Conservation (phyloP, 2,797 vertebrate species). For the Hafferia zeledoni region DNA sequence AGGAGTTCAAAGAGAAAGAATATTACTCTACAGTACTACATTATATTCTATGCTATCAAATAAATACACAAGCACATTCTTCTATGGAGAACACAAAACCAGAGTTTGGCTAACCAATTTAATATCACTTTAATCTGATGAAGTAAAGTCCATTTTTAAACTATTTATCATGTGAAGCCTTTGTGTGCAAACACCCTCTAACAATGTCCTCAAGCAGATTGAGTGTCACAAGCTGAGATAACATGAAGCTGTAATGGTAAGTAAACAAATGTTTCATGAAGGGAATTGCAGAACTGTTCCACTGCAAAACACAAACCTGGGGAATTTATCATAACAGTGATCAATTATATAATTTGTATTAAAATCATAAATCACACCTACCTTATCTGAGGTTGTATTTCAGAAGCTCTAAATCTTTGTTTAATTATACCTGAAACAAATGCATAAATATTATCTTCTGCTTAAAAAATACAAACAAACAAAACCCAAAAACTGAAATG, state of each 20-base stretch:
- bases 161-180: background rate
- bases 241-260: background rate
- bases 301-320: background rate
- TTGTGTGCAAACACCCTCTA: background rate
- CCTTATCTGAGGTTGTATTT: constrained; percentile 69
- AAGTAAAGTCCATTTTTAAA: background rate
- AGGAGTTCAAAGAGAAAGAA: background rate
- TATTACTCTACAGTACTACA: background rate
- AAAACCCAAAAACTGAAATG: background rate
- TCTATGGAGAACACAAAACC: background rate
- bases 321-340: background rate
- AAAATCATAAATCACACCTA: constrained; percentile 44
- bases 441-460: background rate
- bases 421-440: constrained; percentile 74
- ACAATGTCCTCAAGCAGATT: background rate
- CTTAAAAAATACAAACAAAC: background rate
- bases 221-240: background rate
- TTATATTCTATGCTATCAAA: background rate
- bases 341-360: background rate
- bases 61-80: background rate
- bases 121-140: background rate
- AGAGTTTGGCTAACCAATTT: background rate
- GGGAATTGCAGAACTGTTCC: background rate
- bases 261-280: background rate
- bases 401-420: constrained; percentile 70